A percentile compares a stretch with the other conserved stretches of the same genome.
These are phyloP conservation scores for Neosilurus mollespiculum DNA, from an alignment of 2,797 vertebrate species.

Conservation along the genomic window DNA sequence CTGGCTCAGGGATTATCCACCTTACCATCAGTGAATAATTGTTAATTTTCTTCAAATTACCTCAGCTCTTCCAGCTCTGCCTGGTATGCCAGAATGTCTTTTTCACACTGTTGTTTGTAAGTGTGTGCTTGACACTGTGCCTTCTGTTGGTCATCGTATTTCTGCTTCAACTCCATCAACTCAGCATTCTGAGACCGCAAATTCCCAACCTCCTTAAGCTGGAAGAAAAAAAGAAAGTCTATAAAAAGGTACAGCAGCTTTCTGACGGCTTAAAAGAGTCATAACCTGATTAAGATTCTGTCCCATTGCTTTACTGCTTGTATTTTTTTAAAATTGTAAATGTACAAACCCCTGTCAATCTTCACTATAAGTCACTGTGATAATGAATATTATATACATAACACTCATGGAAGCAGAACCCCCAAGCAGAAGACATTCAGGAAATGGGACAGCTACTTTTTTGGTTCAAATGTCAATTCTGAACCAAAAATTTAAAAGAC, in stretches of 20 bases:
- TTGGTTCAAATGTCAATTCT: slow-evolving; percentile 13
- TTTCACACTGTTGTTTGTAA: slow-evolving; percentile 64
- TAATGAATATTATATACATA: not conserved
- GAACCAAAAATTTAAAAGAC: slow-evolving; percentile 15
- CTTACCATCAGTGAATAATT: too few relatives aligned
- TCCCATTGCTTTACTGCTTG: slow-evolving; percentile 6
- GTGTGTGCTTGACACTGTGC: slow-evolving; percentile 63
- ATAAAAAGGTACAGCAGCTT: not conserved
- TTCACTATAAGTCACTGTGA: not conserved
- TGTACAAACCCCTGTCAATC: not conserved
- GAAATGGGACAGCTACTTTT: slow-evolving; percentile 5
- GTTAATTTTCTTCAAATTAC: slow-evolving; percentile 56
- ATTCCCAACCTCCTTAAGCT: slow-evolving; percentile 67
- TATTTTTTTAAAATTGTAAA: not conserved
- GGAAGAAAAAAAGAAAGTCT: not conserved
- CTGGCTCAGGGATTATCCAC: too few relatives aligned
- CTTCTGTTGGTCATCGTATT: slow-evolving; percentile 71
- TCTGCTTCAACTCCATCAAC: slow-evolving; percentile 61
- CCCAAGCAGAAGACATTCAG: not conserved
- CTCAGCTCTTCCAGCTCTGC: slow-evolving; percentile 67
- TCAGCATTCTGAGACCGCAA: slow-evolving; percentile 57
- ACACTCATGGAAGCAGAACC: not conserved
- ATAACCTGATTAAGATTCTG: not conserved
- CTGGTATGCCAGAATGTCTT: slow-evolving; percentile 63
- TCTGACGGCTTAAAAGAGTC: not conserved